These are phyloP conservation scores for Drosophila pandora DNA, from an alignment of 1,140 invertebrate species.

Conservation along the genomic window DNA sequence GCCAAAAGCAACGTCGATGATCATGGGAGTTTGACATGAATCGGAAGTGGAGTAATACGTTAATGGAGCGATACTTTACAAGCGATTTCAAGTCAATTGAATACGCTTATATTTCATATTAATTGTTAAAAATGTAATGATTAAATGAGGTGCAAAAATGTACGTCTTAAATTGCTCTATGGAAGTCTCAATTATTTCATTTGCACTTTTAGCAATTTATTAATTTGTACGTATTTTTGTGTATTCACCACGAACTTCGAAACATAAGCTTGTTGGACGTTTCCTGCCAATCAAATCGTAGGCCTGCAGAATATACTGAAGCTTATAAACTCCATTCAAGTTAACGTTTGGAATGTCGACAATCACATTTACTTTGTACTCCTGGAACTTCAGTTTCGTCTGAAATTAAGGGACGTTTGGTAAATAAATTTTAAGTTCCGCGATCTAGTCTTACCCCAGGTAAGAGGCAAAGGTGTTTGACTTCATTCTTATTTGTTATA, in stretches of 20 bases:
- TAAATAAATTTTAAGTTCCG: no score
- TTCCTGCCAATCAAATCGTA: not conserved
- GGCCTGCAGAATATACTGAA: not conserved
- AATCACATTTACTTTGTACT: not conserved
- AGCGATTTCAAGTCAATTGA: slow-evolving; percentile 5
- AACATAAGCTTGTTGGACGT: slow-evolving; percentile 2
- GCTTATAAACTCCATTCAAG: not conserved
- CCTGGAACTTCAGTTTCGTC: no score
- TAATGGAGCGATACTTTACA: slow-evolving; percentile 12
- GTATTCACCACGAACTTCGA: not conserved
- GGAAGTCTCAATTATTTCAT: not conserved
- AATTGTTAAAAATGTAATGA: not conserved
- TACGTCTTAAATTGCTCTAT: not conserved
- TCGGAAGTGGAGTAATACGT: slow-evolving; percentile 31
- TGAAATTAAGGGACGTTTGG: no score
- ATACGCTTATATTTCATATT: slow-evolving; percentile 11
- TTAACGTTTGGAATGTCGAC: not conserved
- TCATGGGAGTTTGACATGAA: slow-evolving; percentile 12
- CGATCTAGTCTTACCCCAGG: not conserved
- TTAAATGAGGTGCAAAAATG: slow-evolving; percentile 17
- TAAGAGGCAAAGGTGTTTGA: not conserved
- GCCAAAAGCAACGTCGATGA: slow-evolving; percentile 34
- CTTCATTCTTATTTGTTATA: no score
- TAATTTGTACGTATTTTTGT: not conserved
- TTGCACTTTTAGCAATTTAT: not conserved